Evolutionary conservation across 2,113 vertebrate genomes (phyloP), one percentile per base, ranked within the genome.

Genomic region (Ciconia stormi): DNA sequence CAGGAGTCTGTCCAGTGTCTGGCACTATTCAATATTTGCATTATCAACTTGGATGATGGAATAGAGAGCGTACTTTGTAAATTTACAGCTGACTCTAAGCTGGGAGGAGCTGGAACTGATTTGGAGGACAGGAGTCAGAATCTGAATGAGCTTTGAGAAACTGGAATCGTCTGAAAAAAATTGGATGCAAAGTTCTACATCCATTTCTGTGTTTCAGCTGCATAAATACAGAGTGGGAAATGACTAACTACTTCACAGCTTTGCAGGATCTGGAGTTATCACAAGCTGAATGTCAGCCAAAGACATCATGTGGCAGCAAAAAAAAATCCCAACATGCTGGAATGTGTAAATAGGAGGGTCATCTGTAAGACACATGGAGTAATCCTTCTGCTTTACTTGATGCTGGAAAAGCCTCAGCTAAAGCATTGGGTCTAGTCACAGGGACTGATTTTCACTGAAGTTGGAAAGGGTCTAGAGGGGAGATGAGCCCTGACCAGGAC

Each of bases 271-370:
- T 93, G 82, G 58, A 82, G 58, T n/a, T 76, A 66, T 27, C 87
- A 66, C 32, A 77, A 77, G 36, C 25, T 93, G 74, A 96, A 80
- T 66, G 74, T 82, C 82, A 95, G 70, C 93, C 91, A 93, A 82
- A 80, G 36, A 42, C 49, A 58, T 52, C 42, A 67, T 23, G 17
- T 46, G 53, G 53, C 81, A 89, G 42, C 12, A 53, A 59, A 40
- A 49, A 47, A 42, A 52, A 38, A 42, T 30, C 49, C 25, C 62
- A 90, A 2, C 9, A 7, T 44, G 14, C 30, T 79, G 52, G 30
- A 85, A 80, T 61, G 49, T 86, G 50, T 83, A 62, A 95, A 94
- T 30, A 90, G 62, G 62, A 82, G 40, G 10, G 62, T 93, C 34
- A 29, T 69, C 78, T 82, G 49, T 61, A 82, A 95, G 58, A 90